Evolutionary conservation across 1,140 invertebrate species (phyloP).

Genomic region (Cydia pomonella): DNA sequence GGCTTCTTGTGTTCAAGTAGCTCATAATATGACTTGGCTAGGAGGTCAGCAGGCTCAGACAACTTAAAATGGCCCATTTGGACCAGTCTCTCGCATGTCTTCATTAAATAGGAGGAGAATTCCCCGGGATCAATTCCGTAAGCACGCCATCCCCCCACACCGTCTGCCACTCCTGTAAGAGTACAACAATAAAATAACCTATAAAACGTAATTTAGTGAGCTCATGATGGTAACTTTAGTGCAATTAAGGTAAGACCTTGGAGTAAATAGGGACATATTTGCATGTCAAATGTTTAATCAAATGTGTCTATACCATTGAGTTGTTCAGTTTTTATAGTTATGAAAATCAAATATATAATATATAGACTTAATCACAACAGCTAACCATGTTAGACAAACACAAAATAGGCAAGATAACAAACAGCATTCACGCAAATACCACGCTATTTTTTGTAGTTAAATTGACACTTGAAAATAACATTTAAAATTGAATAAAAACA

Average conservation of each 20-base stretch:
- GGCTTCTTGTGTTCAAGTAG: constrained; percentile 95
- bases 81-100: constrained; percentile 95
- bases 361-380: neutral
- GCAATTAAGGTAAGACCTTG: neutral
- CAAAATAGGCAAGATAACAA: constrained; percentile 14
- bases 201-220: neutral
- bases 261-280: neutral
- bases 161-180: constrained; percentile 95
- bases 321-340: neutral
- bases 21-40: constrained; percentile 95
- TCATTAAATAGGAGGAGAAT: constrained; percentile 96
- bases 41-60: constrained; percentile 91
- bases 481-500: neutral
- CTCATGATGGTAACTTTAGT: neutral
- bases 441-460: neutral
- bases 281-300: neutral
- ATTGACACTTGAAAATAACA: neutral
- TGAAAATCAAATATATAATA: constrained; percentile 23
- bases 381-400: neutral
- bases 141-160: constrained; percentile 97
- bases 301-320: neutral
- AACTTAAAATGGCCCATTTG: constrained; percentile 92
- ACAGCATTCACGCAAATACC: neutral
- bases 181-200: constrained; percentile 33
- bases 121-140: constrained; percentile 99